Conservation (phyloP, 2,888 invertebrate species). For the Aphodius granarius region DNA sequence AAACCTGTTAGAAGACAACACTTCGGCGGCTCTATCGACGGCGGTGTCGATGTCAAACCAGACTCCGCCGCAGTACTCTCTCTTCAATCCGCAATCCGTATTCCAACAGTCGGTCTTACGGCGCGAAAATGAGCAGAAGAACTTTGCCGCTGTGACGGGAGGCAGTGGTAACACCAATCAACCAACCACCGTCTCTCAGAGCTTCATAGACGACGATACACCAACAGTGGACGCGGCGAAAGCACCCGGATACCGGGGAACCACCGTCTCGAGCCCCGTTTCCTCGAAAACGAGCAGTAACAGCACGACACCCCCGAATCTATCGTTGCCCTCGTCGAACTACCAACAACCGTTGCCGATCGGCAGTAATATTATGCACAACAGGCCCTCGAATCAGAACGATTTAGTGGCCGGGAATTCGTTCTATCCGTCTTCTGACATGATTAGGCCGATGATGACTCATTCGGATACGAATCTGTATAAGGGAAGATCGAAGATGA, state of each 20-base stretch:
- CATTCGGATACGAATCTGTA: conserved; percentile 40
- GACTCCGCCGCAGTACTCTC: conserved; percentile 74
- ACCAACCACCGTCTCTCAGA: conserved; percentile 43
- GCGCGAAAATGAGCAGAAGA: conserved; percentile 62
- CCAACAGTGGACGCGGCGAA: conserved; percentile 80
- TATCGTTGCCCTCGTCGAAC: conserved; percentile 39
- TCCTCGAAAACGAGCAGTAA: conserved; percentile 63
- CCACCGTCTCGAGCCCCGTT: conserved; percentile 76
- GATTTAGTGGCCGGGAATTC: conserved; percentile 34
- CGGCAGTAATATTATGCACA: conserved; percentile 45
- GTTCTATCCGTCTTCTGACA: conserved; percentile 33
- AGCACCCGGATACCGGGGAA: conserved; percentile 88
- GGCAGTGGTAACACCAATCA: conserved; percentile 48
- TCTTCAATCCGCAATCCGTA: conserved; percentile 78
- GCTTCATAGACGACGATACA: conserved; percentile 59
- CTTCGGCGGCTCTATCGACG: not conserved
- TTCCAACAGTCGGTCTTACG: conserved; percentile 67
- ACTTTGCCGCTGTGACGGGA: conserved; percentile 73
- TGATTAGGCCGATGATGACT: conserved; percentile 32
- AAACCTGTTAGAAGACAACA: conserved; percentile 28
- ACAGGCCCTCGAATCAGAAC: conserved; percentile 40
- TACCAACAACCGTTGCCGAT: conserved; percentile 46
- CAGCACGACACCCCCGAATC: conserved; percentile 59
- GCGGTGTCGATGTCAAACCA: conserved; percentile 28
- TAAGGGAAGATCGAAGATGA: conserved; percentile 51